Conservation (phyloP, 1,140 invertebrate genomes). For the Hydropsyche tenuis region DNA sequence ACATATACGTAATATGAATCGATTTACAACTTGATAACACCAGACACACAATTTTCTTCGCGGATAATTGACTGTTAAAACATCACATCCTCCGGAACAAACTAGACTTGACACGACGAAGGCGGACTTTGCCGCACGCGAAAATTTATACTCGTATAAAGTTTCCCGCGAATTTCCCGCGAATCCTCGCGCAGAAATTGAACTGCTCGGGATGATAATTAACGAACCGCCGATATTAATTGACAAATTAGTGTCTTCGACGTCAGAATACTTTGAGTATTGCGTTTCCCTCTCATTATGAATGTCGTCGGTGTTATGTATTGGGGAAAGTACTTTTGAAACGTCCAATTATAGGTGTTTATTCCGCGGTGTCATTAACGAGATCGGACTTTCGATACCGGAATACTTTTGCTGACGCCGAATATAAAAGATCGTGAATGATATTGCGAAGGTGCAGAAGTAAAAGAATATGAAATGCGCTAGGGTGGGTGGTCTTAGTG, state of each 20-base stretch:
- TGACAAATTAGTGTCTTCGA: slow-evolving; percentile 17
- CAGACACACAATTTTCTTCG: too few relatives aligned
- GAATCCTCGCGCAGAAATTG: neutral
- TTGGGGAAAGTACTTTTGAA: neutral
- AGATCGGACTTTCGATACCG: too few relatives aligned
- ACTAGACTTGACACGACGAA: neutral
- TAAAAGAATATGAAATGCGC: too few relatives aligned
- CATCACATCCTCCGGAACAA: neutral
- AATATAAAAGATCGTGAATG: too few relatives aligned
- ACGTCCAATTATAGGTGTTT: too few relatives aligned
- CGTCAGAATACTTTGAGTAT: neutral
- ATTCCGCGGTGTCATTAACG: too few relatives aligned
- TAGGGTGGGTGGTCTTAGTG: too few relatives aligned
- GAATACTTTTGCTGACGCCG: too few relatives aligned
- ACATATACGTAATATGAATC: too few relatives aligned
- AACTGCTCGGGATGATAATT: slow-evolving; percentile 14
- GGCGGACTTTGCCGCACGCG: neutral
- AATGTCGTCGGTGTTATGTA: too few relatives aligned
- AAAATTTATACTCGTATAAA: slow-evolving; percentile 19
- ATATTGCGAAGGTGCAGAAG: too few relatives aligned
- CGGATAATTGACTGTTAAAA: slow-evolving; percentile 18
- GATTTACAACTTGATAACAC: too few relatives aligned
- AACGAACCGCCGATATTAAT: slow-evolving; percentile 20
- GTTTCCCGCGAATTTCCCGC: neutral
- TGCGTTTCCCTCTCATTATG: neutral